A percentile compares a stretch with the other conserved stretches of the same genome.
These are phyloP conservation scores for Coturnix japonica DNA, from an alignment of 2,113 vertebrate species.

Conservation along the genomic window DNA sequence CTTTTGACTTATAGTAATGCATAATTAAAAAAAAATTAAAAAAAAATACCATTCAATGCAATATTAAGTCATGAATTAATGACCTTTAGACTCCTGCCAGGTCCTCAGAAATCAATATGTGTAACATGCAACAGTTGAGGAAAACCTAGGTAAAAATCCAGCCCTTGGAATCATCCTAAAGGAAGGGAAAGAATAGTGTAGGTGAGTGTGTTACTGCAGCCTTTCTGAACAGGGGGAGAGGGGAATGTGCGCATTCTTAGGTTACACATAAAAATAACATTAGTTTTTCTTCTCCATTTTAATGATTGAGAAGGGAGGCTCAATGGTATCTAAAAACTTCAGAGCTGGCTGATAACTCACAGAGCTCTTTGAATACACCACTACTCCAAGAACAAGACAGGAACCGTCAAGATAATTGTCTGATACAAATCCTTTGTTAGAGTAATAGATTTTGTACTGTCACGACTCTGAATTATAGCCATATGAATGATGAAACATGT, in stretches of 20 bases:
- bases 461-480: constrained; percentile 67
- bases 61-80: neutral
- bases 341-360: constrained; percentile 59
- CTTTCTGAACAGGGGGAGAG: neutral
- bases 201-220: constrained; percentile 34
- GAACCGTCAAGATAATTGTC: constrained; percentile 69
- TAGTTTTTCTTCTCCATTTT: constrained; percentile 54
- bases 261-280: constrained; percentile 68
- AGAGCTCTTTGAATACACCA: constrained; percentile 35
- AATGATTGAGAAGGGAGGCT: constrained; percentile 50
- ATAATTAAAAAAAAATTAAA: neutral
- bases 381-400: constrained; percentile 64
- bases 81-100: neutral
- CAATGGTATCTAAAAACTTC: constrained; percentile 54
- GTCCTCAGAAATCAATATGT: neutral
- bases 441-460: constrained; percentile 68
- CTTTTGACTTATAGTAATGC: neutral
- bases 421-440: constrained; percentile 70
- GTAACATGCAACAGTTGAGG: neutral
- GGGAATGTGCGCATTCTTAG: constrained; percentile 36
- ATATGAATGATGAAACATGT: constrained; percentile 69
- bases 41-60: neutral
- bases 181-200: neutral
- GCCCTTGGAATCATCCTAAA: neutral
- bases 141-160: constrained; percentile 22